Percentiles rank a stretch among this genome's conserved stretches.
Conservation (phyloP, 1,140 invertebrate species). For the Hestina assimilis region DNA sequence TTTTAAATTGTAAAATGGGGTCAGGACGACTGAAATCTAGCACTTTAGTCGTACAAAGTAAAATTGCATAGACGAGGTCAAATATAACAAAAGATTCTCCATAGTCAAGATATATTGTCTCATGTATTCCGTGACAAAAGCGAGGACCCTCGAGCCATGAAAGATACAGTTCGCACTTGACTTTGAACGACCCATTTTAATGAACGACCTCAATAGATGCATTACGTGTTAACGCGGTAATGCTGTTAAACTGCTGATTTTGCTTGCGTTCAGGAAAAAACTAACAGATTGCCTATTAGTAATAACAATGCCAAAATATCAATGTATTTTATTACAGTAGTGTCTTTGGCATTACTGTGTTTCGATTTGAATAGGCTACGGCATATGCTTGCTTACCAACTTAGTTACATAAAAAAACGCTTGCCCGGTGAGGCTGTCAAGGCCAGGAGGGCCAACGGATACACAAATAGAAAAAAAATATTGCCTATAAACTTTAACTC, state of each 20-base stretch:
- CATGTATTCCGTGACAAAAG: conserved; percentile 1
- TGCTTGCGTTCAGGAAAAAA: no score
- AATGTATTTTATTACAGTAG: no score
- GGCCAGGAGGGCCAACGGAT: no score
- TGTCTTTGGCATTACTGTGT: no score
- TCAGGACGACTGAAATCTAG: neutral
- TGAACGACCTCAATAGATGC: neutral
- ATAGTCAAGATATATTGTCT: conserved; percentile 10
- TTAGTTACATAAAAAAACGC: no score
- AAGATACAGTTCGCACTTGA: conserved; percentile 10
- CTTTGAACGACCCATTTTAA: conserved; percentile 3
- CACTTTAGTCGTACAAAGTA: neutral
- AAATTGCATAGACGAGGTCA: conserved; percentile 10
- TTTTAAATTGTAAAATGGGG: neutral
- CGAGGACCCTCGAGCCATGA: neutral
- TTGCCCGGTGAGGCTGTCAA: no score
- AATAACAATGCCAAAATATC: no score
- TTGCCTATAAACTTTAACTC: no score
- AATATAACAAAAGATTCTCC: conserved; percentile 12
- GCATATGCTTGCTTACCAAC: no score
- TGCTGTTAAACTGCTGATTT: neutral
- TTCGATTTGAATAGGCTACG: no score
- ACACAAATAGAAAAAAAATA: no score
- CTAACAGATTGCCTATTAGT: no score
- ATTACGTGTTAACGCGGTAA: neutral